Evolutionary conservation across 37 sponge, comb jelly and placozoan species (phyloP).

Genomic region (Beroe forskalii): DNA sequence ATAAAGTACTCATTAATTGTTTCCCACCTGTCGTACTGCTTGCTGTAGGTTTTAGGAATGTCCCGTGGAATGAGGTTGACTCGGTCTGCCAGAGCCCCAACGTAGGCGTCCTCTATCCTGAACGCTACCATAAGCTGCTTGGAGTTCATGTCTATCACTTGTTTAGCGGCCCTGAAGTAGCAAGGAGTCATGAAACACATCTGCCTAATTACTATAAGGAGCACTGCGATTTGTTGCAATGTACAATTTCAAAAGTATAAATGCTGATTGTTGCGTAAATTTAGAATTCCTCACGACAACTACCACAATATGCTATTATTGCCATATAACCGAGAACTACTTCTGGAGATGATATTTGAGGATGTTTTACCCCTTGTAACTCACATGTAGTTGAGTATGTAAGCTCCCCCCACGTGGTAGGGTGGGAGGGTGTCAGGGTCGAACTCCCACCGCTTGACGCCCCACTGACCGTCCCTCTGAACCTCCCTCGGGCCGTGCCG

Average conservation of each 20-base stretch:
- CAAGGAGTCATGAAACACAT: background rate
- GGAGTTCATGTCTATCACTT: constrained; percentile 12
- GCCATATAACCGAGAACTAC: too few species aligned
- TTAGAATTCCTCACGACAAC: background rate
- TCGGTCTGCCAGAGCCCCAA: constrained; percentile 50
- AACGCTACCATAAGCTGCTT: constrained; percentile 18
- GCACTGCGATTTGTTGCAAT: background rate
- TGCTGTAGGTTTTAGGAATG: constrained; percentile 61
- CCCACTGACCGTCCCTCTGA: constrained; percentile 64
- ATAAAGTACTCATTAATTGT: too few species aligned
- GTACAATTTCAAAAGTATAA: background rate
- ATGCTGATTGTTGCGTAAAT: background rate
- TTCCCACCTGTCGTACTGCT: constrained; percentile 65
- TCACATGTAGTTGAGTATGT: background rate
- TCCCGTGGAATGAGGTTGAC: background rate
- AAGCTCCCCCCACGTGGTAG: constrained; percentile 44
- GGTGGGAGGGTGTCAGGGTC: background rate
- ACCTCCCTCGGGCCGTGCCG: constrained; percentile 47
- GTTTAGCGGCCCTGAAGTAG: constrained; percentile 35
- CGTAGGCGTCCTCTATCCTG: constrained; percentile 56
- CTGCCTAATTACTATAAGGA: background rate
- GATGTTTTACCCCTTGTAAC: background rate
- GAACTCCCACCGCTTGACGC: constrained; percentile 28
- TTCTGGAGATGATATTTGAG: too few species aligned
- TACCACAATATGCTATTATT: too few species aligned